These are phyloP conservation scores for Schizaphis graminum DNA, from an alignment of 2,888 invertebrate genomes.

Conservation along the genomic window DNA sequence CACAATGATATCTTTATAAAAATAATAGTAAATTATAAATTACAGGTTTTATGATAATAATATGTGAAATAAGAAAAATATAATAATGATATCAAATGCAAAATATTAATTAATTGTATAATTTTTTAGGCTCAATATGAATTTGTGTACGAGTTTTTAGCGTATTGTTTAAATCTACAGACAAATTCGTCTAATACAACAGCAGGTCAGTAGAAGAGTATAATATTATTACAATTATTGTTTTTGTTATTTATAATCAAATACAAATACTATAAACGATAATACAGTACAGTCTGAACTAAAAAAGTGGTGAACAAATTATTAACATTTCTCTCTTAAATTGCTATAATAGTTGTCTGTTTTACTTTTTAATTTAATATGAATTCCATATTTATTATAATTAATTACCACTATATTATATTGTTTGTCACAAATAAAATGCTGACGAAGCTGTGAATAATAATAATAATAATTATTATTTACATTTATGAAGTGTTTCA, in stretches of 20 bases:
- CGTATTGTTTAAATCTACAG: neutral
- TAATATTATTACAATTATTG: neutral
- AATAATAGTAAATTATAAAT: neutral
- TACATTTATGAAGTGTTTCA: too few relatives aligned
- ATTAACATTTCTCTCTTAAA: too few relatives aligned
- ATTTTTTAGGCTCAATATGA: constrained; percentile 56
- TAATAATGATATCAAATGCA: neutral
- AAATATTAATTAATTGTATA: neutral
- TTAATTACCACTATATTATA: too few relatives aligned
- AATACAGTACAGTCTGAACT: too few relatives aligned
- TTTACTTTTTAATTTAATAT: too few relatives aligned
- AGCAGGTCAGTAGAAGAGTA: neutral
- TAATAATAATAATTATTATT: too few relatives aligned
- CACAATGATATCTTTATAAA: neutral
- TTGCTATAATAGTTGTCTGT: too few relatives aligned
- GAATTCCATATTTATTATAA: too few relatives aligned
- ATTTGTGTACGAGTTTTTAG: constrained; percentile 44
- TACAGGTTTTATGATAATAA: neutral
- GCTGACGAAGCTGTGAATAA: too few relatives aligned
- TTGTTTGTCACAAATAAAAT: too few relatives aligned
- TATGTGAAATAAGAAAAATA: neutral
- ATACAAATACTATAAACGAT: too few relatives aligned
- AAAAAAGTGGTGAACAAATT: too few relatives aligned
- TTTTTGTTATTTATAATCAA: neutral
- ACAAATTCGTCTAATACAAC: neutral